Percentiles rank a stretch among this genome's conserved stretches.
These are phyloP conservation scores for Erinaceus europaeus DNA, from an alignment of 2,113 vertebrate species.

Conservation along the genomic window DNA sequence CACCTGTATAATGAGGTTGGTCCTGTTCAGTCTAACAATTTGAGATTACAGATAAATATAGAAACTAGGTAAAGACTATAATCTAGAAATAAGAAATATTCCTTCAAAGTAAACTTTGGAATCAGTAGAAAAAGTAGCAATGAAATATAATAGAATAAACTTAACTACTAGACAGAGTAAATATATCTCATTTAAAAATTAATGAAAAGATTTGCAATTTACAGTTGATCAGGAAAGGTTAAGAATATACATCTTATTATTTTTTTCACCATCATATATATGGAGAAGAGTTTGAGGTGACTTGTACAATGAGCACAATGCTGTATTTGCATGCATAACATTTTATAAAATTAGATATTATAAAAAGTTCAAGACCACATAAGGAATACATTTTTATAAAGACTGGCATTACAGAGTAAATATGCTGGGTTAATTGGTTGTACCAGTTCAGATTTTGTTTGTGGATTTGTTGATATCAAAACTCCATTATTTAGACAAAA, in stretches of 20 bases:
- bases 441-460: conserved; percentile 51
- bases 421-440: conserved; percentile 34
- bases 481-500: conserved; percentile 38
- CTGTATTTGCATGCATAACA: conserved; percentile 62
- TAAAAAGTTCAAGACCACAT: conserved; percentile 61
- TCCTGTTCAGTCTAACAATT: conserved; percentile 55
- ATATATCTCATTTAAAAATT: conserved; percentile 72
- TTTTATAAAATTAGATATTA: conserved; percentile 61
- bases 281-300: conserved; percentile 12
- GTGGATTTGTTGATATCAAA: conserved; percentile 38
- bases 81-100: conserved; percentile 68
- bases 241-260: conserved; percentile 59
- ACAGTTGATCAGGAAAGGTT: conserved; percentile 50
- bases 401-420: conserved; percentile 46
- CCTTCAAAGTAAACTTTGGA: conserved; percentile 59
- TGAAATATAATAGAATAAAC: conserved; percentile 71
- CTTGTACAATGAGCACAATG: conserved; percentile 39
- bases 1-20: conserved; percentile 49
- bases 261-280: conserved; percentile 57
- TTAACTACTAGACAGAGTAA: conserved; percentile 71
- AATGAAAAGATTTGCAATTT: conserved; percentile 65
- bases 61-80: conserved; percentile 66
- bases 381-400: conserved; percentile 63
- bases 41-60: conserved; percentile 67
- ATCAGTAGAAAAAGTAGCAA: conserved; percentile 65